phyloP scores from a whole-genome alignment of 1,140 invertebrate species.

The Solen grandis region DNA sequence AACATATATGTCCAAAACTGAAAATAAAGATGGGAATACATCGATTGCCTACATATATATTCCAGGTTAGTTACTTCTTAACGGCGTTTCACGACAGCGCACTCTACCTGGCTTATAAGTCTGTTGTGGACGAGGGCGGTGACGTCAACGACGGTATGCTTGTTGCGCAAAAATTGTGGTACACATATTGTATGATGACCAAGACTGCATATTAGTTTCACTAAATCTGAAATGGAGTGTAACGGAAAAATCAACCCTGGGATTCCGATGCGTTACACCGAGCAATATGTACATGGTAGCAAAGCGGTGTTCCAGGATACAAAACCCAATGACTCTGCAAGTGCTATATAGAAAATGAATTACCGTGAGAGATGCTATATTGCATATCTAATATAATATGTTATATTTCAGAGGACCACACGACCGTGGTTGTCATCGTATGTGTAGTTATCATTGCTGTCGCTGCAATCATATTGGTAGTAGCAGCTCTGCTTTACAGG shows the following conservation, averaged over 20 bases:
- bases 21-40: no score
- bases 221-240: no score
- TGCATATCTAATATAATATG: not conserved
- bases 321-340: no score
- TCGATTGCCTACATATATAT: no score
- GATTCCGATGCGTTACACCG: no score
- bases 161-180: not conserved
- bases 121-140: not conserved
- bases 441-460: constrained; percentile 4
- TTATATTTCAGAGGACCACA: constrained; percentile 33
- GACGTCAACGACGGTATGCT: constrained; percentile 1
- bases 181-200: not conserved
- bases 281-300: no score
- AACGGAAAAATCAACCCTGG: no score
- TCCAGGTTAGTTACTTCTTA: not conserved
- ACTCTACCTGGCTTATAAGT: not conserved
- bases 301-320: no score
- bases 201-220: no score
- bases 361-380: not conserved
- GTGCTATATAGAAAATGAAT: no score
- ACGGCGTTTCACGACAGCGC: constrained; percentile 8
- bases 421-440: constrained; percentile 4
- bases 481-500: constrained; percentile 18
- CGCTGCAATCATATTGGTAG: not conserved
- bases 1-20: no score